A percentile compares a stretch with the other conserved stretches of the same genome.
These are phyloP conservation scores for Sylvietta virens DNA, from an alignment of 2,113 vertebrate species.

Conservation along the genomic window DNA sequence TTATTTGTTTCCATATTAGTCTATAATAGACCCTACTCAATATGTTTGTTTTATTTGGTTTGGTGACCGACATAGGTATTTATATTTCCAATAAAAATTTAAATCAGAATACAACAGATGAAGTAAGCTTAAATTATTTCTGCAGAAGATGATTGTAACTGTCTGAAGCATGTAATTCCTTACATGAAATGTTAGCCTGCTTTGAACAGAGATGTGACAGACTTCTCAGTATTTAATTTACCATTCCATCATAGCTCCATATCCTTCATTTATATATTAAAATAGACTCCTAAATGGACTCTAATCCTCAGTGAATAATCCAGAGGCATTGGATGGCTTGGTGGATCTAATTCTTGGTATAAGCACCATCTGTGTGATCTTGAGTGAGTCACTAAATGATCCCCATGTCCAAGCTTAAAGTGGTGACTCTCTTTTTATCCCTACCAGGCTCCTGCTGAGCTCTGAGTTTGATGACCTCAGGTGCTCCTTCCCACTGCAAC, in stretches of 20 bases:
- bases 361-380: not conserved
- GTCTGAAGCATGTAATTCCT: conserved; percentile 43
- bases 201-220: conserved; percentile 36
- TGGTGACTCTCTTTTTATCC: not conserved
- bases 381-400: not conserved
- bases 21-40: conserved; percentile 63
- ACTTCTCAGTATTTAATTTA: not conserved
- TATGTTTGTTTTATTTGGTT: conserved; percentile 68
- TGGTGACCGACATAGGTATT: conserved; percentile 55
- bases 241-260: not conserved
- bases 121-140: conserved; percentile 50
- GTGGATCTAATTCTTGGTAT: not conserved
- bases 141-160: conserved; percentile 50
- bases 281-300: not conserved
- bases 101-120: conserved; percentile 47
- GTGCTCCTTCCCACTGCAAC: not conserved
- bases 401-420: not conserved
- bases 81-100: conserved; percentile 65
- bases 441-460: not conserved
- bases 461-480: not conserved
- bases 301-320: not conserved
- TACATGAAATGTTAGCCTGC: conserved; percentile 39
- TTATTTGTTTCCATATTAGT: conserved; percentile 66
- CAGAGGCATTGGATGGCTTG: not conserved
- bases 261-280: not conserved